A percentile compares a stretch with the other conserved stretches of the same genome.
Evolutionary conservation across 2,113 vertebrate species (phyloP).

Genomic region (Drymodes brunneopygia): DNA sequence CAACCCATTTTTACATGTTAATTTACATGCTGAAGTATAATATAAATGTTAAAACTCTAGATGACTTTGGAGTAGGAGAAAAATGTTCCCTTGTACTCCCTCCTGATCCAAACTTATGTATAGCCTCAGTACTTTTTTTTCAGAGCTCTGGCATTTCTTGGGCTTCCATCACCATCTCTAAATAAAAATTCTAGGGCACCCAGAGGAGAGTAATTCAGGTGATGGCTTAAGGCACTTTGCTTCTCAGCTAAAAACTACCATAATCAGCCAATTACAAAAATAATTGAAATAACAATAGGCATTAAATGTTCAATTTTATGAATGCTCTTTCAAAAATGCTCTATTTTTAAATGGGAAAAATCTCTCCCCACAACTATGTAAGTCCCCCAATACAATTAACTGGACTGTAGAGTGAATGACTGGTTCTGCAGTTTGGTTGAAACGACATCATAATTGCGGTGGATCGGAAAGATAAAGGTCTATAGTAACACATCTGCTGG

Average conservation of each 20-base stretch:
- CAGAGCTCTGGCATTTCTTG: neutral
- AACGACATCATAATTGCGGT: neutral
- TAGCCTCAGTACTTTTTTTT: neutral
- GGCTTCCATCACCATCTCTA: neutral
- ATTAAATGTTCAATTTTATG: neutral
- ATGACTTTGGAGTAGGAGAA: neutral
- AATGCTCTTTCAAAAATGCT: neutral
- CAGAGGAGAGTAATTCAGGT: neutral
- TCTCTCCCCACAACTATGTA: fast-evolving
- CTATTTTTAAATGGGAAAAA: neutral
- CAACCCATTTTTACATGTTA: neutral
- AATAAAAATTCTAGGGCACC: neutral
- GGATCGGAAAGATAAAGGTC: neutral
- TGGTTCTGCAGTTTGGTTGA: neutral
- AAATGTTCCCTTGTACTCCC: neutral
- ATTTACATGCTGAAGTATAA: neutral
- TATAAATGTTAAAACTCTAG: neutral
- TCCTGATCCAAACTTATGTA: neutral
- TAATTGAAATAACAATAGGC: neutral
- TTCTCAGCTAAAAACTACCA: neutral
- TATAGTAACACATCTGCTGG: neutral
- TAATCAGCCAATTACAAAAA: neutral
- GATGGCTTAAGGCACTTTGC: neutral
- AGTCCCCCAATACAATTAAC: neutral
- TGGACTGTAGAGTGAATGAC: neutral